These are phyloP conservation scores for Ernsta delagoae DNA, from an alignment of 2,888 invertebrate species.

Conservation along the genomic window DNA sequence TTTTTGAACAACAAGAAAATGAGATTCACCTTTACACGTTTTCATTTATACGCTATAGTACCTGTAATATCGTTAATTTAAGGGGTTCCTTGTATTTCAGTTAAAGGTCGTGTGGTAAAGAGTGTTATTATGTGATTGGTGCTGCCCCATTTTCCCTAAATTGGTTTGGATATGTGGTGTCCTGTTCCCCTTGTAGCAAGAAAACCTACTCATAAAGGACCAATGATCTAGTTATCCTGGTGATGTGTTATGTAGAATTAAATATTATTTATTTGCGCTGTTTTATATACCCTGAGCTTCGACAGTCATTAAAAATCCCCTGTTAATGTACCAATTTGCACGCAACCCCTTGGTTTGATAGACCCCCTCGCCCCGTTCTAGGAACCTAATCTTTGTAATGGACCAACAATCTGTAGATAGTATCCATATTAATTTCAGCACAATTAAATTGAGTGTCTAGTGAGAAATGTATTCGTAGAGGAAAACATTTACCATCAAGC, in stretches of 20 bases:
- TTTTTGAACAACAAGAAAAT: too few relatives aligned
- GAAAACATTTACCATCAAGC: conserved; percentile 66
- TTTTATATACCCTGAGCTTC: conserved; percentile 61
- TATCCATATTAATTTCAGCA: conserved; percentile 56
- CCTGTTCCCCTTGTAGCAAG: conserved; percentile 65
- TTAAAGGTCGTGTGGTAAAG: conserved; percentile 75
- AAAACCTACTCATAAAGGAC: conserved; percentile 58
- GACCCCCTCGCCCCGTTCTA: conserved; percentile 11
- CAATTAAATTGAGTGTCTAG: conserved; percentile 50
- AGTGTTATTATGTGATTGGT: conserved; percentile 81
- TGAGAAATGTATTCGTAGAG: conserved; percentile 54
- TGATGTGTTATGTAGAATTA: conserved; percentile 65
- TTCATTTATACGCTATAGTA: too few relatives aligned
- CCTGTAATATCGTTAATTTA: too few relatives aligned
- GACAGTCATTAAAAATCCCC: conserved; percentile 53
- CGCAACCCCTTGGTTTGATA: conserved; percentile 49
- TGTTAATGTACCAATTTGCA: conserved; percentile 50
- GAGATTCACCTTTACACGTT: too few relatives aligned
- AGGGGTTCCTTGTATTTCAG: conserved; percentile 48
- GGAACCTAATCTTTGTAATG: conserved; percentile 30
- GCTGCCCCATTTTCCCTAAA: conserved; percentile 77
- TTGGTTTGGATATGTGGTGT: conserved; percentile 74
- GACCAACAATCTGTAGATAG: conserved; percentile 55
- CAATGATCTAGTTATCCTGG: conserved; percentile 61
- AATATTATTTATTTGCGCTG: conserved; percentile 63